Conservation (phyloP, 2,888 invertebrate species). For the Drosophila picticornis region DNA sequence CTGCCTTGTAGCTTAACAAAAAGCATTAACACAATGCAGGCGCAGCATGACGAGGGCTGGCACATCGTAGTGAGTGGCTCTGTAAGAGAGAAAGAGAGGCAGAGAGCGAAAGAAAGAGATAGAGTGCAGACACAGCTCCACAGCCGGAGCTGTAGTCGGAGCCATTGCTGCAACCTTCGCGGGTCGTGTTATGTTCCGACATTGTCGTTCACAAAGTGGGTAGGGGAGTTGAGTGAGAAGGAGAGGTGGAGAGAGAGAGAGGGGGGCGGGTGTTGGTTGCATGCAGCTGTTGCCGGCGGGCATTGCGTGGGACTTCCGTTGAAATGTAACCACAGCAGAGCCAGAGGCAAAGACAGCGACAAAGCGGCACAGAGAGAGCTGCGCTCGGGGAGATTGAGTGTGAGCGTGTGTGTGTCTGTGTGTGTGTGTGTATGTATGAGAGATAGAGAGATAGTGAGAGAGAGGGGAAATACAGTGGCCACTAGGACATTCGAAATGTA, state of each 20-base stretch:
- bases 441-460: conserved; percentile 6
- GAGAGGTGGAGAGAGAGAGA: not conserved
- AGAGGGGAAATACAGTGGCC: conserved; percentile 10
- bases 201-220: conserved; percentile 70
- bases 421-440: not conserved
- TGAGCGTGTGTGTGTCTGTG: not conserved
- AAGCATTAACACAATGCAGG: conserved; percentile 82
- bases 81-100: not conserved
- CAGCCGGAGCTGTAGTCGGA: conserved; percentile 28
- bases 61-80: conserved; percentile 26
- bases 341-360: conserved; percentile 32
- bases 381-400: conserved; percentile 31
- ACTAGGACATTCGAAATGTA: not conserved
- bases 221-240: not conserved
- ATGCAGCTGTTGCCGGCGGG: conserved; percentile 78
- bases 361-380: conserved; percentile 50
- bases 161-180: conserved; percentile 51
- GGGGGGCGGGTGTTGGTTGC: conserved; percentile 7
- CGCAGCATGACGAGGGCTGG: conserved; percentile 76
- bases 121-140: not conserved
- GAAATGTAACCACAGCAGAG: conserved; percentile 78
- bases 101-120: not conserved
- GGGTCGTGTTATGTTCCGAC: conserved; percentile 78
- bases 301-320: conserved; percentile 79
- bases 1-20: conserved; percentile 77